Conservation (phyloP, 1,140 invertebrate genomes). For the Zaprionus nigranus region DNA sequence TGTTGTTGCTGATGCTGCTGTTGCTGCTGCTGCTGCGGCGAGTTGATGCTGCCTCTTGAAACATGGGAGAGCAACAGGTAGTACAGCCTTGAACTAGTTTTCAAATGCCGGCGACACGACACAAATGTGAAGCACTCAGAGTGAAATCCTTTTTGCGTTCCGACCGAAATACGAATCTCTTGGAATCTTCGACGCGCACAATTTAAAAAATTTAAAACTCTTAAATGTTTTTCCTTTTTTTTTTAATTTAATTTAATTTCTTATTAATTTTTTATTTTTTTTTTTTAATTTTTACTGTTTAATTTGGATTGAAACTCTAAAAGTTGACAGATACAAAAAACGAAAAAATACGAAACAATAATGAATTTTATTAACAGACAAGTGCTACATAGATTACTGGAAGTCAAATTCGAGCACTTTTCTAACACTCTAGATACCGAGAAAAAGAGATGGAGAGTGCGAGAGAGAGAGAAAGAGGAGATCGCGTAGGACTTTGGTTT, state of each 20-base stretch:
- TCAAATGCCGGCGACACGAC: constrained; percentile 40
- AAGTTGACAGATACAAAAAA: background rate
- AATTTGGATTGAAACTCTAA: constrained; percentile 17
- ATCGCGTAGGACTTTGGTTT: background rate
- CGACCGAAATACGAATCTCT: constrained; percentile 10
- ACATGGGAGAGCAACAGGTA: constrained; percentile 44
- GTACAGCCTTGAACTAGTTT: constrained; percentile 78
- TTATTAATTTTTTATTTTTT: background rate
- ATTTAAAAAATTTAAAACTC: constrained; percentile 20
- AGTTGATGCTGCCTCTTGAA: constrained; percentile 8
- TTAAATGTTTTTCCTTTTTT: background rate
- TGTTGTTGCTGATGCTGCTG: constrained; percentile 8
- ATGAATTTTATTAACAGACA: constrained; percentile 39
- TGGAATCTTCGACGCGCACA: constrained; percentile 17
- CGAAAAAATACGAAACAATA: constrained; percentile 1
- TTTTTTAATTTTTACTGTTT: constrained; percentile 8
- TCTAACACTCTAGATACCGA: constrained; percentile 8
- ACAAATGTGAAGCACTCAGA: constrained; percentile 48
- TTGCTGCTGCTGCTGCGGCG: constrained; percentile 3
- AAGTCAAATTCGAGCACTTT: constrained; percentile 31
- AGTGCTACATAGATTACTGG: constrained; percentile 22
- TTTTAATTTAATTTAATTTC: background rate
- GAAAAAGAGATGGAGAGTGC: constrained; percentile 1
- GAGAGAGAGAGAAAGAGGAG: background rate
- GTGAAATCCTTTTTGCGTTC: constrained; percentile 67